phyloP scores from a whole-genome alignment of 2,113 vertebrate species.

The Ptilonorhynchus violaceus region DNA sequence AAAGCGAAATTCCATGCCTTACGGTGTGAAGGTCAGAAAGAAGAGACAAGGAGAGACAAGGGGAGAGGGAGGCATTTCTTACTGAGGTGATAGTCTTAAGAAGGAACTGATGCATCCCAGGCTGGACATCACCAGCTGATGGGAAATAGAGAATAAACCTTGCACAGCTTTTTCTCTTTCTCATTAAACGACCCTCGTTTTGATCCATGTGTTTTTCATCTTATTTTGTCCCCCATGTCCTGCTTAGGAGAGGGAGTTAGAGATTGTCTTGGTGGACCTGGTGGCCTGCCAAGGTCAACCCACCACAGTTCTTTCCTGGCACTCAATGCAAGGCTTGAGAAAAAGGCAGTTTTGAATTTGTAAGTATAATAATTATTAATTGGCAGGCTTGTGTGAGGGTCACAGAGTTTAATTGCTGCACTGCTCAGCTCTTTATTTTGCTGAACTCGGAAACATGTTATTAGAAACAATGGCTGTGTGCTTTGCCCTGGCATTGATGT shows the following conservation, averaged over 20 bases:
- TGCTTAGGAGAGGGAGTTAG: neutral
- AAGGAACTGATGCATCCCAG: neutral
- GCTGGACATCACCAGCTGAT: neutral
- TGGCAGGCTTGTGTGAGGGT: neutral
- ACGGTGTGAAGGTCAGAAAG: neutral
- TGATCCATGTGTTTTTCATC: neutral
- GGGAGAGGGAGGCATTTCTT: accelerated
- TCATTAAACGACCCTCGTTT: neutral
- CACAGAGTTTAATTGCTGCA: neutral
- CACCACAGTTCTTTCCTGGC: neutral
- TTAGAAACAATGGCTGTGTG: neutral
- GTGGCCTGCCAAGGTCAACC: neutral
- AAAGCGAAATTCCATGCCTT: accelerated
- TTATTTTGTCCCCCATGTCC: neutral
- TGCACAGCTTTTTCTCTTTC: neutral
- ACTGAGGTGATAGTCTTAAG: neutral
- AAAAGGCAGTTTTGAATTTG: neutral
- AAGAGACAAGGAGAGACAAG: neutral
- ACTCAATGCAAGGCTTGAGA: neutral
- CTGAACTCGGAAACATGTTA: neutral
- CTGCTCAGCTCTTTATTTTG: neutral
- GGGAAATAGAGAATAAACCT: neutral
- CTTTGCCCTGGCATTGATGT: neutral
- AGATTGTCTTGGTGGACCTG: neutral
- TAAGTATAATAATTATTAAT: neutral